A percentile compares a stretch with the other conserved stretches of the same genome.
phyloP scores from a whole-genome alignment of 2,797 vertebrate genomes.

The Melanotaenia boesemani region DNA sequence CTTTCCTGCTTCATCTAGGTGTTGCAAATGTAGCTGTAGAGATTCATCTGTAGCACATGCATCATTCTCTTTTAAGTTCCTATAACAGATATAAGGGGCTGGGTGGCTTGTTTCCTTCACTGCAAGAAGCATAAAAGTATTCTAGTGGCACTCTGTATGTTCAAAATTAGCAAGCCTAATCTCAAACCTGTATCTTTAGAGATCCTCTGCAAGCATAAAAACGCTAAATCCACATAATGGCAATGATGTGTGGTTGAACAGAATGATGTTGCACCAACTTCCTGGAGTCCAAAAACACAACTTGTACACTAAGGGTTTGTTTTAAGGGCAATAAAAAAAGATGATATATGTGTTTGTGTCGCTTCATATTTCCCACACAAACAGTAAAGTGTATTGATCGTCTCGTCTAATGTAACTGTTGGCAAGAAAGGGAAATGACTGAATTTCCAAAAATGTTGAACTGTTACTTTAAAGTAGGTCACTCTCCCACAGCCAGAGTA shows the following conservation, averaged over 20 bases:
- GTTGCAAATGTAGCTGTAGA: conserved; percentile 25
- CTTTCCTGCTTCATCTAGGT: conserved; percentile 41
- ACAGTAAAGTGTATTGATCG: not conserved
- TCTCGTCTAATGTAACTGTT: not conserved
- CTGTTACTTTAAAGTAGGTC: not conserved
- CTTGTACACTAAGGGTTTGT: not conserved
- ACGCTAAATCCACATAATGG: not conserved
- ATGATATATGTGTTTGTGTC: not conserved
- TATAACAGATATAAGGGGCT: not conserved
- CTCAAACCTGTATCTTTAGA: no score
- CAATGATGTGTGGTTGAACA: not conserved
- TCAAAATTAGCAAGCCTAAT: not conserved
- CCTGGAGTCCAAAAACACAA: not conserved
- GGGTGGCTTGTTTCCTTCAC: not conserved
- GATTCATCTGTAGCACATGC: no score
- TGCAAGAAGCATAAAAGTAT: not conserved
- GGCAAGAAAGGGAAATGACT: not conserved
- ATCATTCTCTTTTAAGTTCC: not conserved
- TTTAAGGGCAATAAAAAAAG: not conserved
- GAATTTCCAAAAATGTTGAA: conserved; percentile 2
- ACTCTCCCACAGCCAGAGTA: not conserved
- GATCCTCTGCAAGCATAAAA: not conserved
- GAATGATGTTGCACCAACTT: not conserved
- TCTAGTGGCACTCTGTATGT: not conserved
- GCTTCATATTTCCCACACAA: not conserved